phyloP scores from a whole-genome alignment of 2,797 vertebrate genomes.

The Morelia viridis region DNA sequence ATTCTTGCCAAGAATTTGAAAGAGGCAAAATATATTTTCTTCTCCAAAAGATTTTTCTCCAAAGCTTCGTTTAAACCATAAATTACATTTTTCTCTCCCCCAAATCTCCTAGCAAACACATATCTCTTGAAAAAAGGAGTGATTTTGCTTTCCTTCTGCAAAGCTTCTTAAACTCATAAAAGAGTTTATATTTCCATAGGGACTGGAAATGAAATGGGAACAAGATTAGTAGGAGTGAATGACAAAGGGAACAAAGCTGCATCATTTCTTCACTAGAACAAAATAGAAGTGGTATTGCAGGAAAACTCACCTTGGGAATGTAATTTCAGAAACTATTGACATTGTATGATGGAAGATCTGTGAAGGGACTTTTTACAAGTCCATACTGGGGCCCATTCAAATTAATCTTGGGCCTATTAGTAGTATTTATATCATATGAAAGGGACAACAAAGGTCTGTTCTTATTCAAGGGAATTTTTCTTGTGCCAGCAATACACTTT shows the following conservation, averaged over 20 bases:
- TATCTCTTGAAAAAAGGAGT: neutral
- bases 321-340: too few relatives aligned
- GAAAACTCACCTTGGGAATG: neutral
- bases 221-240: neutral
- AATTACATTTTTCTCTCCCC: neutral
- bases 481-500: neutral
- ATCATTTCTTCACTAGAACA: neutral
- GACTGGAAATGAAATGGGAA: neutral
- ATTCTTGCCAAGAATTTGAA: neutral
- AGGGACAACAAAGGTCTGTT: neutral
- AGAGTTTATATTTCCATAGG: neutral
- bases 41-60: neutral
- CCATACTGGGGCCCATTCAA: neutral
- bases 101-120: neutral
- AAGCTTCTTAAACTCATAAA: neutral
- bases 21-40: neutral
- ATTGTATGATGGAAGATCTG: too few relatives aligned
- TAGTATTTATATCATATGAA: neutral
- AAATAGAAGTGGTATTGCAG: too few relatives aligned
- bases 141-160: neutral
- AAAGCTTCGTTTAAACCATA: neutral
- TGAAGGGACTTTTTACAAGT: too few relatives aligned
- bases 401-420: neutral
- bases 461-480: neutral
- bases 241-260: neutral